A percentile compares a stretch with the other conserved stretches of the same genome.
These are phyloP conservation scores for Chrysolina oricalcia DNA, from an alignment of 2,888 invertebrate genomes.

Conservation along the genomic window DNA sequence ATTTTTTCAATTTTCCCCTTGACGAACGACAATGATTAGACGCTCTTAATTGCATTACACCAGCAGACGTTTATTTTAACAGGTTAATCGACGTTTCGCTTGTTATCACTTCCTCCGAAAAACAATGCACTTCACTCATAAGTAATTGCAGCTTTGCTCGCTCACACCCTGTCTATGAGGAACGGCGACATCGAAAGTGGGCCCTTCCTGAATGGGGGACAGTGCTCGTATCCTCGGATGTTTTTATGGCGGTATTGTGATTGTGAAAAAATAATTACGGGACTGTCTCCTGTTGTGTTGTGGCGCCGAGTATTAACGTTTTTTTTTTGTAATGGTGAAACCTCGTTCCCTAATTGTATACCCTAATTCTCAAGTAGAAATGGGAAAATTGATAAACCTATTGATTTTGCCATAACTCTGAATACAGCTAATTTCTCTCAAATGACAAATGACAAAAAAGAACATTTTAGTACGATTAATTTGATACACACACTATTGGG, in stretches of 20 bases:
- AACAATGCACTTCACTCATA: constrained; percentile 49
- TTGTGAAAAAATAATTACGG: neutral
- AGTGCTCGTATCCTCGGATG: neutral
- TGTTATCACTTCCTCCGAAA: constrained; percentile 48
- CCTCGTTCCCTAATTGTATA: too few relatives aligned
- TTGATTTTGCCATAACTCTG: too few relatives aligned
- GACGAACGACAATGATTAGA: constrained; percentile 22
- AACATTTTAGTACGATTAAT: too few relatives aligned
- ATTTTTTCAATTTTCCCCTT: constrained; percentile 16
- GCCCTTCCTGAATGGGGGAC: constrained; percentile 5
- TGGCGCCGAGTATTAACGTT: too few relatives aligned
- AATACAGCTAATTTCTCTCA: too few relatives aligned
- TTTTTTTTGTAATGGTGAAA: too few relatives aligned
- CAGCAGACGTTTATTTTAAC: constrained; percentile 51
- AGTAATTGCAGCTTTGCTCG: constrained; percentile 38
- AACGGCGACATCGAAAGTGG: constrained; percentile 19
- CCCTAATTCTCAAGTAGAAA: too few relatives aligned
- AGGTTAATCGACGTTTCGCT: constrained; percentile 51
- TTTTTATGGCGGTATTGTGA: neutral
- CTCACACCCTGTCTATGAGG: constrained; percentile 15
- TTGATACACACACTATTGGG: too few relatives aligned
- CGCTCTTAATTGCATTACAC: constrained; percentile 51
- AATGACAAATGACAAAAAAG: too few relatives aligned
- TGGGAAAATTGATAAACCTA: too few relatives aligned
- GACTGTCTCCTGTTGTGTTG: neutral